Evolutionary conservation across 2,113 vertebrate species (phyloP).

Genomic region (Callopanchax toddi): DNA sequence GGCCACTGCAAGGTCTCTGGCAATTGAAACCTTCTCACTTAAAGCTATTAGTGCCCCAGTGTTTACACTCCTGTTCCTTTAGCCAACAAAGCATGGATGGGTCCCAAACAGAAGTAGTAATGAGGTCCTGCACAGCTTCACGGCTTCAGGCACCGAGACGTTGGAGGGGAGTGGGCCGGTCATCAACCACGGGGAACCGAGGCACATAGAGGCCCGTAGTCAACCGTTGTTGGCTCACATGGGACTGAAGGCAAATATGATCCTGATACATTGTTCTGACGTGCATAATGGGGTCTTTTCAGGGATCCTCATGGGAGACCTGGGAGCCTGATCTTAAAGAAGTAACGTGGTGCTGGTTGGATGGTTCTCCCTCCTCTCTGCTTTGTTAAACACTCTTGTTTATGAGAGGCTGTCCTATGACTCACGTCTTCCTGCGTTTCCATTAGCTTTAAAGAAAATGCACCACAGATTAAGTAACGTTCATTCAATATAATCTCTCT

Average conservation of each 20-base stretch:
- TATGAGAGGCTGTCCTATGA: slow-evolving; percentile 55
- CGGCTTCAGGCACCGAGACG: slow-evolving; percentile 63
- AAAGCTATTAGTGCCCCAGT: slow-evolving; percentile 77
- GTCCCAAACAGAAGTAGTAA: slow-evolving; percentile 77
- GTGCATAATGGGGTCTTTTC: slow-evolving; percentile 82
- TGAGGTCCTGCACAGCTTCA: slow-evolving; percentile 66
- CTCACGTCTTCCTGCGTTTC: slow-evolving; percentile 38
- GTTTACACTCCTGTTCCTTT: slow-evolving; percentile 63
- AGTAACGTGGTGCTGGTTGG: slow-evolving; percentile 60
- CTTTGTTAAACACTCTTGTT: slow-evolving; percentile 39
- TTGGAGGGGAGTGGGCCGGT: slow-evolving; percentile 46
- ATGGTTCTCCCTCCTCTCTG: slow-evolving; percentile 49
- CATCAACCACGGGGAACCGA: slow-evolving; percentile 49
- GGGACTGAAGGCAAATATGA: slow-evolving; percentile 79
- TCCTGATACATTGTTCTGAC: slow-evolving; percentile 80
- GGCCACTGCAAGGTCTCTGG: slow-evolving; percentile 63
- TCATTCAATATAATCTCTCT: slow-evolving; percentile 2
- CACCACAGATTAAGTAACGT: slow-evolving; percentile 23
- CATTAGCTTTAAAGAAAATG: slow-evolving; percentile 24
- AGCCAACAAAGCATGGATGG: slow-evolving; percentile 78
- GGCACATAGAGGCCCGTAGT: slow-evolving; percentile 61
- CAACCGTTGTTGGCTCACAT: slow-evolving; percentile 66
- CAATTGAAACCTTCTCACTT: slow-evolving; percentile 74
- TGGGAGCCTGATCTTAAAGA: slow-evolving; percentile 84
- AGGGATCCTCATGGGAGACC: slow-evolving; percentile 76